Conservation (phyloP, 2,888 invertebrate species). For the Mesorhabditis belari region DNA sequence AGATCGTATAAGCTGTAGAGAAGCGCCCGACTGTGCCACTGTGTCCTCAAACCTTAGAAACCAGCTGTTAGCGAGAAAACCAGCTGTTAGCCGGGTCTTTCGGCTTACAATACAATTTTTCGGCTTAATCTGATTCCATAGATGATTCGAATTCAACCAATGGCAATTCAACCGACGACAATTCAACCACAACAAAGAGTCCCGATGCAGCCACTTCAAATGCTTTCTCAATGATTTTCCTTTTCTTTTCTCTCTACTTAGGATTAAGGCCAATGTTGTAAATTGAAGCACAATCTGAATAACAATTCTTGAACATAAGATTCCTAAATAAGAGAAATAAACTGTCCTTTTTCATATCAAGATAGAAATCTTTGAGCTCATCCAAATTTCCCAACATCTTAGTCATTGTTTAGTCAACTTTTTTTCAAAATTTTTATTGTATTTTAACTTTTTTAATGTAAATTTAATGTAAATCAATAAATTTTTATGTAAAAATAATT, state of each 20-base stretch:
- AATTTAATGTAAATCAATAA: neutral
- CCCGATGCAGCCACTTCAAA: neutral
- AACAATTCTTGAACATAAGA: neutral
- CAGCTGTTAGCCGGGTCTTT: neutral
- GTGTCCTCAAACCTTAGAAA: neutral
- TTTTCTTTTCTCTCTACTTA: neutral
- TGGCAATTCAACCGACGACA: neutral
- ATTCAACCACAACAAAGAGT: neutral
- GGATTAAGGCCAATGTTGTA: neutral
- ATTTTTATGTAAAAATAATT: neutral
- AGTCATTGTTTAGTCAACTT: neutral
- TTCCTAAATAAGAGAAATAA: too few relatives aligned
- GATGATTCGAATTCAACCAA: too few relatives aligned
- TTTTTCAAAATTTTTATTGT: neutral
- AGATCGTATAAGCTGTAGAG: too few relatives aligned
- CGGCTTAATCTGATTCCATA: too few relatives aligned
- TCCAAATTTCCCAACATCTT: too few relatives aligned
- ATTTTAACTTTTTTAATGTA: neutral
- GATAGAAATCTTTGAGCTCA: too few relatives aligned
- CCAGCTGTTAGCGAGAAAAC: neutral
- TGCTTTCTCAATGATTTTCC: neutral
- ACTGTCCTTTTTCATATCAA: too few relatives aligned
- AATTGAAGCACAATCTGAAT: too few relatives aligned
- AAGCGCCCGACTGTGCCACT: neutral
- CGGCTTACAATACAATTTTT: neutral